Evolutionary conservation across 2,888 invertebrate genomes (phyloP).

Genomic region (Tenthredo notha): DNA sequence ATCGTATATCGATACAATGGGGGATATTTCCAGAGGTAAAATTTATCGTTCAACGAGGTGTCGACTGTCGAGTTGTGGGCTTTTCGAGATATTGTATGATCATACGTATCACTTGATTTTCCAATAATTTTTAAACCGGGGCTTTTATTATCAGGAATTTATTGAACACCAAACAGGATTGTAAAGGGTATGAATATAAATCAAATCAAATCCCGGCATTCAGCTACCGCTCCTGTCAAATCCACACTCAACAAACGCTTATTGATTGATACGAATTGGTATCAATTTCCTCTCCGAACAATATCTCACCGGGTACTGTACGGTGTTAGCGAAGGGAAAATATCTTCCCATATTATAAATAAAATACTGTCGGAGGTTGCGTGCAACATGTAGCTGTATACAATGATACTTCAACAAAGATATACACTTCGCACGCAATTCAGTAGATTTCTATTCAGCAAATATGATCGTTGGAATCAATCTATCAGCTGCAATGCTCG

Average conservation of each 20-base stretch:
- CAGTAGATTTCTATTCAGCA: background rate
- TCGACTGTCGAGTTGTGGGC: conserved; percentile 19
- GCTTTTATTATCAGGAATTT: conserved; percentile 33
- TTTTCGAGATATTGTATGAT: background rate
- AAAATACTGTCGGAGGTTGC: conserved; percentile 26
- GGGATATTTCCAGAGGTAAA: conserved; percentile 5
- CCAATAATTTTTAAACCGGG: conserved; percentile 16
- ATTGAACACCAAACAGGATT: conserved; percentile 33
- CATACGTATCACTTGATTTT: conserved; percentile 7
- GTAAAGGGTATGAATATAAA: conserved; percentile 29
- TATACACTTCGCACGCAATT: conserved; percentile 25
- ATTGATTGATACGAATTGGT: conserved; percentile 48
- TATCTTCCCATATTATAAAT: conserved; percentile 21
- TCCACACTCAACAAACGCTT: conserved; percentile 38
- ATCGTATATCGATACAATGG: conserved; percentile 1
- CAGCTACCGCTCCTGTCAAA: conserved; percentile 35
- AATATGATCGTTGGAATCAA: conserved; percentile 13
- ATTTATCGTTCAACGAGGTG: conserved; percentile 28
- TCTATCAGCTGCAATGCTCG: background rate
- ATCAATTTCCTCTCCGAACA: conserved; percentile 36
- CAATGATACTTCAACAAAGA: background rate
- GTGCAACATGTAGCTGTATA: conserved; percentile 1
- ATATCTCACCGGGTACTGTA: conserved; percentile 20
- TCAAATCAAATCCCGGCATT: conserved; percentile 23
- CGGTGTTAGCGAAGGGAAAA: conserved; percentile 17